These are phyloP conservation scores for Rhinatrema bivittatum DNA, from an alignment of 2,797 vertebrate species.

Conservation along the genomic window DNA sequence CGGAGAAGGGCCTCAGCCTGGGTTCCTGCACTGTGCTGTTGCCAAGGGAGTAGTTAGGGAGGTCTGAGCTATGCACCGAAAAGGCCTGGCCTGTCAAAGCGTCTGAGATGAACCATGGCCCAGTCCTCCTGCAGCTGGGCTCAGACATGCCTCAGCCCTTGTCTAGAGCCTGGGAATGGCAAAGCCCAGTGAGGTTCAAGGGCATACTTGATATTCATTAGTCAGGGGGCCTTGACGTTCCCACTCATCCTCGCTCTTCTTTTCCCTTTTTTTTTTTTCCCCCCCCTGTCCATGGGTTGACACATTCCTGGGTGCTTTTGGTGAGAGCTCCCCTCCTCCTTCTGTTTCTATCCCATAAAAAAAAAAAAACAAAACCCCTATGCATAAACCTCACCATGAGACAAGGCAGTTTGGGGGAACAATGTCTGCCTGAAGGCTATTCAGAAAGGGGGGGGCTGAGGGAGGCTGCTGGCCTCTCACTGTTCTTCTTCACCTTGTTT, in stretches of 20 bases:
- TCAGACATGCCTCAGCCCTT: conserved; percentile 70
- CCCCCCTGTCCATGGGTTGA: conserved; percentile 51
- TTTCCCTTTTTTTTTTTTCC: conserved; percentile 22
- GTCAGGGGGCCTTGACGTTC: conserved; percentile 63
- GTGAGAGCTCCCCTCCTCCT: conserved; percentile 41
- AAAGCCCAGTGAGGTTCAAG: conserved; percentile 70
- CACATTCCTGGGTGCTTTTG: conserved; percentile 63
- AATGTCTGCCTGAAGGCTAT: conserved; percentile 40
- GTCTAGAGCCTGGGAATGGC: conserved; percentile 89
- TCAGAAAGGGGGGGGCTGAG: conserved; percentile 39
- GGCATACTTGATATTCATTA: conserved; percentile 88
- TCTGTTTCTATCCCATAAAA: conserved; percentile 23
- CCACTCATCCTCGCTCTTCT: conserved; percentile 42
- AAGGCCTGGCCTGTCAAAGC: conserved; percentile 86
- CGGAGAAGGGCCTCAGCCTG: conserved; percentile 42
- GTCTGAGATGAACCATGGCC: conserved; percentile 74
- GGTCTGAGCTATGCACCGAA: conserved; percentile 78
- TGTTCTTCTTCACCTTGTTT: conserved; percentile 6
- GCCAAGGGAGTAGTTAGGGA: conserved; percentile 85
- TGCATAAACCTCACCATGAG: conserved; percentile 45
- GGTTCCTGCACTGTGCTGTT: conserved; percentile 68
- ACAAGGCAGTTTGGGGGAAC: conserved; percentile 47
- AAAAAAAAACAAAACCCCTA: conserved; percentile 37
- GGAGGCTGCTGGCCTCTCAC: conserved; percentile 13
- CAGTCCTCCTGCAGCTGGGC: conserved; percentile 79